Base-by-base conservation (phyloP, 1,140 invertebrate genomes). In the Drosophila guanche region DNA sequence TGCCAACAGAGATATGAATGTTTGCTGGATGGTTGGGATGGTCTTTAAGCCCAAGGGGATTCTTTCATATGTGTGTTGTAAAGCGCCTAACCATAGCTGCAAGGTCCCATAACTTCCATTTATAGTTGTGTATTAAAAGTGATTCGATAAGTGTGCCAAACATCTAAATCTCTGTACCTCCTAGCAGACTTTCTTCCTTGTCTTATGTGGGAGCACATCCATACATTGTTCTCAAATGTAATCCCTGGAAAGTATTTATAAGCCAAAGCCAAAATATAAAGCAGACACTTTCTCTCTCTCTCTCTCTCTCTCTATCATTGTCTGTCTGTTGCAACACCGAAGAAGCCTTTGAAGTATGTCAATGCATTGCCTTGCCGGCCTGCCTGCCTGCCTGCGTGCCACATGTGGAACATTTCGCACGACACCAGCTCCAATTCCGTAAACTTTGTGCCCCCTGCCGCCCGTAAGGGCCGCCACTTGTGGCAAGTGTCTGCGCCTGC, bases 301-400 rank as follows among this genome's bases (percentile, higher is more conserved):
- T 5, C 10, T 7, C 12, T 7, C 25, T 3, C 27, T 7, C 42
- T 16, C 10, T 22, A n/a, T 10, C 10, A n/a, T n/a, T n/a, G n/a
- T 33, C 22, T n/a, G 20, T 45, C 14, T 33, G 25, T 40, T 47
- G 46, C 46, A 42, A 41, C 58, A 67, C 73, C 66, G 57, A 25
- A 45, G 72, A 74, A 53, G 69, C 74, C 83, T 88, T 88, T 88
- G 83, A 88, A 83, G 84, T 88, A 81, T 89, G 84, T 76, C 84
- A 88, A 89, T 88, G 84, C 66, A 67, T 83, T 78, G 62, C 74
- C 59, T 66, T 20, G 16, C 16, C 16, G 16, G 16, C 0, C 16
- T 20, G 16, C 16, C 16, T 20, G 16, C 16, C 16, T 20, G 16
- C n/a, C n/a, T n/a, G n/a, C n/a, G n/a, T n/a, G 75, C 83, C 78